A percentile compares a stretch with the other conserved stretches of the same genome.
These are phyloP conservation scores for Zoanthus sociatus DNA, from an alignment of 92 coral and sea anemone genomes.

Conservation along the genomic window DNA sequence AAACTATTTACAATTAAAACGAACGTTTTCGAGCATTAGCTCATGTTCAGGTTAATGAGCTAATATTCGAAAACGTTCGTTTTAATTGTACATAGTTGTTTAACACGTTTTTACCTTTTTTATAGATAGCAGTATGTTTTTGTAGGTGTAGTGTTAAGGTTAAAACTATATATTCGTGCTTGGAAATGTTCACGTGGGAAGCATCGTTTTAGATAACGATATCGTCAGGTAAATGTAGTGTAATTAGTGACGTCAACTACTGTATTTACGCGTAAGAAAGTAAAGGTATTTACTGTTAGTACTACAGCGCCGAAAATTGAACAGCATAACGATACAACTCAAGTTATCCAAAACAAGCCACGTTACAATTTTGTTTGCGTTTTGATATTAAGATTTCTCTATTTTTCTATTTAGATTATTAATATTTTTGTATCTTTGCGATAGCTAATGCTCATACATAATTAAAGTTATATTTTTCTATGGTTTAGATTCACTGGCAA, in stretches of 20 bases:
- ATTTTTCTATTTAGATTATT: not conserved
- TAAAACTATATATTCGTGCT: not conserved
- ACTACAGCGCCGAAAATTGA: no score
- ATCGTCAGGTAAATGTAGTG: not conserved
- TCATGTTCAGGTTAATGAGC: no score
- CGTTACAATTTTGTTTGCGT: not conserved
- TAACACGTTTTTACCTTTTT: no score
- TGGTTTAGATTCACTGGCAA: not conserved
- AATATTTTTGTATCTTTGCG: conserved; percentile 20
- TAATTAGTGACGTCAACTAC: no score
- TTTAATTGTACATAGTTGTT: no score
- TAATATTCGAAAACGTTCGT: no score
- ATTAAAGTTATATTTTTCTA: conserved; percentile 20
- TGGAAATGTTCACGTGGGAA: not conserved
- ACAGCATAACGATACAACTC: not conserved
- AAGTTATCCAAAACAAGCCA: not conserved
- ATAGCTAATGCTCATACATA: not conserved
- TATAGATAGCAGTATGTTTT: no score
- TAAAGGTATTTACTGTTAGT: no score
- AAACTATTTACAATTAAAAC: no score
- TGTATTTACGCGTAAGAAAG: no score
- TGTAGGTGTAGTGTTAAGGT: no score
- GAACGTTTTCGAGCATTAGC: no score
- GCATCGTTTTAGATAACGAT: not conserved
- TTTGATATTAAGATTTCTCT: not conserved